A percentile compares a stretch with the other conserved stretches of the same genome.
Conservation (phyloP, 2,113 vertebrate genomes). For the Platysternon megacephalum region DNA sequence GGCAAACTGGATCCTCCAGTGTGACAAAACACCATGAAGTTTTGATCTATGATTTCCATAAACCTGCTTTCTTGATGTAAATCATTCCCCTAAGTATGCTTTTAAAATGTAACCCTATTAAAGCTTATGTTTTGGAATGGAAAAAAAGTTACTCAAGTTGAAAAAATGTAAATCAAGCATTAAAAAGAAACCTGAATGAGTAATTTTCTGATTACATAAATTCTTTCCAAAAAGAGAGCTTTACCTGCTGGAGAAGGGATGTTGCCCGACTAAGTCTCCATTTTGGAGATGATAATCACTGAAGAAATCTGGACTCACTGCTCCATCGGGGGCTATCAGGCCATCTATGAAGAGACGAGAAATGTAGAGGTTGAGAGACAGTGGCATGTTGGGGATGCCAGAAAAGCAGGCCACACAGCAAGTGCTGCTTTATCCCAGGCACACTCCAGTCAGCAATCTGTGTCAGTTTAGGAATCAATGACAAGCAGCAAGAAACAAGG, state of each 20-base stretch:
- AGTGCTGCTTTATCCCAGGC: neutral
- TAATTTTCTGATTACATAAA: rapidly evolving
- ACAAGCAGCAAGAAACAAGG: neutral
- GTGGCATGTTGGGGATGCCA: neutral
- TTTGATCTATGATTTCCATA: neutral
- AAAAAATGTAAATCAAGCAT: neutral
- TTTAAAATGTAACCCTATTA: neutral
- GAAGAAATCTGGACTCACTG: conserved; percentile 91
- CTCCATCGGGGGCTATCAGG: conserved; percentile 88
- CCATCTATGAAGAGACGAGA: conserved; percentile 83
- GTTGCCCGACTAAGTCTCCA: conserved; percentile 85
- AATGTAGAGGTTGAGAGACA: neutral
- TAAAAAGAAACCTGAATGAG: neutral
- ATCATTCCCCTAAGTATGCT: neutral
- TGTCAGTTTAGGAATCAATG: neutral
- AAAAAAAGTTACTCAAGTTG: neutral
- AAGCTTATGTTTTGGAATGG: conserved; percentile 4
- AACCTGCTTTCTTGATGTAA: neutral
- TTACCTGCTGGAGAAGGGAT: conserved; percentile 85
- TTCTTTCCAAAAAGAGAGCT: neutral
- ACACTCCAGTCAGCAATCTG: neutral
- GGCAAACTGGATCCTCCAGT: neutral
- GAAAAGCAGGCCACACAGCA: neutral
- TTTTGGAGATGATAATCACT: conserved; percentile 89
- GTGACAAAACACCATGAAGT: neutral